Evolutionary conservation across 2,888 invertebrate species (phyloP), one percentile per base, ranked within the genome.

Genomic region (Chrysopilus asiliformis): DNA sequence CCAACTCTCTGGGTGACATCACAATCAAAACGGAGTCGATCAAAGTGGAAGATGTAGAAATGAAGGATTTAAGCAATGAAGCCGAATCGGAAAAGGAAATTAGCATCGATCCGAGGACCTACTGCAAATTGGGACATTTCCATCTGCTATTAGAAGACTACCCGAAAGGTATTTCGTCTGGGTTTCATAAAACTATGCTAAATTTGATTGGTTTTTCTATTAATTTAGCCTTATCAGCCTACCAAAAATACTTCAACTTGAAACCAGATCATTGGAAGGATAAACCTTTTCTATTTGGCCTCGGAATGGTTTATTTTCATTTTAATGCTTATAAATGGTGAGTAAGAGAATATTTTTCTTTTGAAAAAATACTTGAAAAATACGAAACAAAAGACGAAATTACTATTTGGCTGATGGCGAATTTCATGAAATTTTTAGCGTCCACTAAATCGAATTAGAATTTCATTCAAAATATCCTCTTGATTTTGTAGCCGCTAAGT

Each of bases 271-370:
- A 83, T 53, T 91, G 90, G 85, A 82, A 82, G 60, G 86, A 95
- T 64, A 77, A 87, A 2, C 70, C 82, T 10, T 94, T 93, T 58
- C 71, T 95, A 19, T 98, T 93, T 62, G 97, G 97, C 16, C 70
- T 95, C 30, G 97, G 94, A 2, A 70, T 97, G 29, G 90, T 91
- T 43, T 97, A 97, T 62, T 94, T 91, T 60, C 93, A 97, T 64
- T 97, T 82, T 67, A 90, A 91, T 58, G 83, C 89, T 24, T 94
- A 84, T 65, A 81, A 86, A 60, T 91, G 91, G 97, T 97, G 64
- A 87, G 90, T 79, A 10, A 19, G 7, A n/a, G 6, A 27, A n/a
- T n/a, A n/a, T n/a, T n/a, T n/a, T n/a, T n/a, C n/a, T n/a, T n/a
- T n/a, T n/a, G n/a, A n/a, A n/a, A n/a, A n/a, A n/a, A n/a, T n/a